Conservation (phyloP, 2,113 vertebrate species). For the Osmerus mordax region DNA sequence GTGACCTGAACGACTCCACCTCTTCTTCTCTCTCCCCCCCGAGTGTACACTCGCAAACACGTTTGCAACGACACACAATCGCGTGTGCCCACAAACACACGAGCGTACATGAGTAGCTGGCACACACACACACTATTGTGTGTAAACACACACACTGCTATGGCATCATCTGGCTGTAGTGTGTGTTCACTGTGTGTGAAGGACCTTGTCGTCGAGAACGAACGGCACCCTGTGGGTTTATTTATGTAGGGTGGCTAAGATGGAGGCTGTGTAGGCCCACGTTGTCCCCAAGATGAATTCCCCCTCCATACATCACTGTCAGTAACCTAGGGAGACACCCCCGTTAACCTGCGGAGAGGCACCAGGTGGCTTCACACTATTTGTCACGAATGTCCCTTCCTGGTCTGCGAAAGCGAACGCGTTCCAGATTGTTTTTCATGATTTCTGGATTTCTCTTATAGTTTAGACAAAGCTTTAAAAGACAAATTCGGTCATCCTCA, state of each 20-base stretch:
- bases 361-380: neutral
- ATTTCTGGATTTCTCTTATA: no score
- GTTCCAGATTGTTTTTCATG: no score
- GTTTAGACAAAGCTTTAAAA: no score
- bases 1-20: constrained; percentile 34
- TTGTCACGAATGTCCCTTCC: no score
- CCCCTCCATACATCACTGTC: constrained; percentile 52
- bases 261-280: constrained; percentile 35
- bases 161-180: constrained; percentile 2
- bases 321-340: constrained; percentile 42
- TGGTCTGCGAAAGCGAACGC: no score
- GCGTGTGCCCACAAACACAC: neutral
- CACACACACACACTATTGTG: neutral
- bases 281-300: constrained; percentile 37
- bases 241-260: constrained; percentile 56
- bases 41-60: neutral
- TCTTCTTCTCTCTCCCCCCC: neutral
- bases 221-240: constrained; percentile 47
- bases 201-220: constrained; percentile 33
- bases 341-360: constrained; percentile 21
- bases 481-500: no score
- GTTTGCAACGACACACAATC: neutral
- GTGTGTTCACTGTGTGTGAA: constrained; percentile 21
- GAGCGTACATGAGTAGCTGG: neutral
- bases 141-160: no score